Conservation (phyloP, 2,797 vertebrate species). For the Enoplosus armatus region DNA sequence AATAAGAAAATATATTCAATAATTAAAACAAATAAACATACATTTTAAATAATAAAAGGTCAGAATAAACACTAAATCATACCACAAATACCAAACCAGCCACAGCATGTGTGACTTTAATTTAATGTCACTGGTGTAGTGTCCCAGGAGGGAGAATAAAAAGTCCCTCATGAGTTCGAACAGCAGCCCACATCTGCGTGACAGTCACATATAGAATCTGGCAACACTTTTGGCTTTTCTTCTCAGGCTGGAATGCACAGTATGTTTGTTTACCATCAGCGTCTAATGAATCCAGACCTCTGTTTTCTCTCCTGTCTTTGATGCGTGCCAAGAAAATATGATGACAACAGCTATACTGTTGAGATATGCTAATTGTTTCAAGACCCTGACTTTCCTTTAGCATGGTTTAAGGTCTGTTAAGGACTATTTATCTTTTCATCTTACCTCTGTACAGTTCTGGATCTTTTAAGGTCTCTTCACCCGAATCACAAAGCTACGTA, state of each 20-base stretch:
- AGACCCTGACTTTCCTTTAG: conserved; percentile 33
- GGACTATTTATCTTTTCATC: conserved; percentile 1
- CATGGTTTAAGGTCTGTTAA: not conserved
- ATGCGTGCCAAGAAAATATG: conserved; percentile 44
- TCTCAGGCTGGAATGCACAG: conserved; percentile 18
- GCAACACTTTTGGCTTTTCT: conserved; percentile 25
- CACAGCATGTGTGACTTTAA: not conserved
- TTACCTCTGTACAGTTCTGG: not conserved
- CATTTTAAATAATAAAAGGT: not conserved
- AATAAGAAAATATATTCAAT: not conserved
- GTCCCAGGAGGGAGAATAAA: not conserved
- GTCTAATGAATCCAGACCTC: conserved; percentile 38
- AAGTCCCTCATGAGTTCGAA: conserved; percentile 24
- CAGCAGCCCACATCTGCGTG: conserved; percentile 49
- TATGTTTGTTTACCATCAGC: conserved; percentile 60
- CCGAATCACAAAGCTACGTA: not conserved
- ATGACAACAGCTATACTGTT: conserved; percentile 43
- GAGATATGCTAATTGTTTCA: conserved; percentile 67
- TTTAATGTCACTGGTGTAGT: not conserved
- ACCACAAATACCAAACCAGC: not conserved
- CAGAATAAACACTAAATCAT: not conserved
- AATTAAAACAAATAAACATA: not conserved
- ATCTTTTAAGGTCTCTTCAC: not conserved
- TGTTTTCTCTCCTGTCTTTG: conserved; percentile 40
- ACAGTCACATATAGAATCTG: conserved; percentile 35